Base-by-base conservation (phyloP, 2,888 invertebrate species). In the Sinotaia quadrata region DNA sequence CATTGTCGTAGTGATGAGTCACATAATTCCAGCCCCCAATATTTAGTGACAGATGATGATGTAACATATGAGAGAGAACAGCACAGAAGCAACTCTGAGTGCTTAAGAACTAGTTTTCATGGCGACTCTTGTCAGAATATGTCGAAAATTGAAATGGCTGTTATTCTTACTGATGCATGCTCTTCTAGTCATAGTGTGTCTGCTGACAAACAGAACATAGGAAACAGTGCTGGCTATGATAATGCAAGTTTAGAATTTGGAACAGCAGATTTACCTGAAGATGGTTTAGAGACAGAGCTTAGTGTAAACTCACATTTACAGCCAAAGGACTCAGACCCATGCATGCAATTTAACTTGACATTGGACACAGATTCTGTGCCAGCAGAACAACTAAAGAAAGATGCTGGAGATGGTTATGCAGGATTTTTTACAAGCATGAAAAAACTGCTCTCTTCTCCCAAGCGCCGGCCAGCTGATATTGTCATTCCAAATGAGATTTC, bases 381-480 rank as follows among this genome's bases (percentile, higher is more conserved):
- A 29, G 33, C 65, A n/a, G 52, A 47, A 10, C 54, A 18, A 8
- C 54, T 15, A 2, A 62, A 52, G 34, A 34, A 27, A 15, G 62
- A 62, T n/a, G 51, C 31, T 2, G 65, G 56, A n/a, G 65, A 65
- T 18, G 65, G 65, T 7, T 65, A 65, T 18, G 29, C 65, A 2
- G 65, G 65, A 5, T 44, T 44, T n/a, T 65, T 54, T 15, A 47
- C 54, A 41, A 65, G 56, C 56, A 56, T 31, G 65, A 56, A 56
- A 24, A 44, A 54, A 21, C 41, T 56, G 15, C 47, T 41, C 27
- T 68, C 71, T 15, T 73, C 75, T 5, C 75, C 75, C 0, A 75
- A 71, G 63, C 60, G 63, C 15, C 68, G 68, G 29, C 73, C 75
- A 2, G 69, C 63, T 4, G 69, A 70, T 31, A 72, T 71, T n/a